These are phyloP conservation scores for Trichoplusia ni DNA, from an alignment of 1,140 invertebrate species.

Conservation along the genomic window DNA sequence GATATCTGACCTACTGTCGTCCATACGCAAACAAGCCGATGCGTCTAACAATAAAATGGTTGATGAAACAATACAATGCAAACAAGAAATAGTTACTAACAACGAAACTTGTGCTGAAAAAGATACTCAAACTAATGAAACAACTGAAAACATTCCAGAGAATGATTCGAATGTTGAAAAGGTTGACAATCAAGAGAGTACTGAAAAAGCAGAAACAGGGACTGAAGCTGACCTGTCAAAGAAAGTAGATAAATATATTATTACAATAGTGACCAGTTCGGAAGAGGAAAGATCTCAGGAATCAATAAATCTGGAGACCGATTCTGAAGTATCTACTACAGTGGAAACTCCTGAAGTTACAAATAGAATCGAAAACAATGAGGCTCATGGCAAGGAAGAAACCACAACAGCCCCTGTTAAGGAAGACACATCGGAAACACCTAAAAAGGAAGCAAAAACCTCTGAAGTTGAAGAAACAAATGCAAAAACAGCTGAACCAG, in stretches of 20 bases:
- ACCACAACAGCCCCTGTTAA: background rate
- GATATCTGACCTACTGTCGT: constrained; percentile 50
- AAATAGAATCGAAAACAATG: constrained; percentile 5
- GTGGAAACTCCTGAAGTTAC: constrained; percentile 11
- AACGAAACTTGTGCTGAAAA: background rate
- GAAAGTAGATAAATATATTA: too few relatives aligned
- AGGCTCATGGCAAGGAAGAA: background rate
- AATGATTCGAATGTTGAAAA: background rate
- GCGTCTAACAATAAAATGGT: background rate
- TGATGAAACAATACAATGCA: background rate
- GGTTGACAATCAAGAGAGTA: background rate
- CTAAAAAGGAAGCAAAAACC: background rate
- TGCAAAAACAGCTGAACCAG: background rate
- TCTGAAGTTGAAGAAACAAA: constrained; percentile 10
- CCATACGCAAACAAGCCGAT: constrained; percentile 41
- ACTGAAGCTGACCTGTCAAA: background rate
- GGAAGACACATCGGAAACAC: background rate
- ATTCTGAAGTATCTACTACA: background rate
- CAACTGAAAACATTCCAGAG: background rate
- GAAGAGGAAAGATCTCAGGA: too few relatives aligned
- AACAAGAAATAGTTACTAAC: background rate
- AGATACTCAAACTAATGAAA: background rate
- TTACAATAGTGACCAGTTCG: too few relatives aligned
- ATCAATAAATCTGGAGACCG: background rate
- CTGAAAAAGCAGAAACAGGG: background rate